Evolutionary conservation across 1,140 invertebrate genomes (phyloP).

Genomic region (Pseudobourletiella spinata): DNA sequence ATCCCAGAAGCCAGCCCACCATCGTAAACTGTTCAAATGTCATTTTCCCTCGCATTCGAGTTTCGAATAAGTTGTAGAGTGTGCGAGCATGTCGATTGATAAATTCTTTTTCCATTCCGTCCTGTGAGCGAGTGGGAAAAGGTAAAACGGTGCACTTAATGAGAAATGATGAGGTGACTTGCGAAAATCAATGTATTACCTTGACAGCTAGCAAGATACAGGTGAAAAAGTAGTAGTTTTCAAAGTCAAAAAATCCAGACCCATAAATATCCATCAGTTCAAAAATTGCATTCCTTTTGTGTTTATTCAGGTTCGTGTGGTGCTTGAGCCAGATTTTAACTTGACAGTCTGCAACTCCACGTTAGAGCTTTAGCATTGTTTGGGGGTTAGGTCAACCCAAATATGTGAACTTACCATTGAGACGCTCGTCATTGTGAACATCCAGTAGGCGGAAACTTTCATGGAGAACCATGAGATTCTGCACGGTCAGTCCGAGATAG

Average conservation of each 20-base stretch:
- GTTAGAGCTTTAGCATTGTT: too few species aligned
- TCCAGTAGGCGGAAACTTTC: not conserved
- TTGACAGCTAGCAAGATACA: not conserved
- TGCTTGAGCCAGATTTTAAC: not conserved
- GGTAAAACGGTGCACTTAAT: too few species aligned
- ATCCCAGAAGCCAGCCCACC: conserved; percentile 1
- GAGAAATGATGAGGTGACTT: too few species aligned
- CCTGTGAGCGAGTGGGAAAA: too few species aligned
- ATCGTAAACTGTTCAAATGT: conserved; percentile 1
- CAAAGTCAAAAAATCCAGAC: not conserved
- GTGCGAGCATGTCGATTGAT: conserved; percentile 1
- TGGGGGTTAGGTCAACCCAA: too few species aligned
- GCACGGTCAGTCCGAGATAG: not conserved
- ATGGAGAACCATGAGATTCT: not conserved
- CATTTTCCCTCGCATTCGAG: conserved; percentile 2
- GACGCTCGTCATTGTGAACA: not conserved
- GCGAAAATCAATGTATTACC: not conserved
- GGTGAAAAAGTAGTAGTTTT: not conserved
- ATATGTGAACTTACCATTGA: conserved; percentile 10
- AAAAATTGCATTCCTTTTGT: not conserved
- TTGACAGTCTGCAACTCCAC: not conserved
- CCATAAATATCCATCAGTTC: not conserved
- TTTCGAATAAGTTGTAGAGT: not conserved
- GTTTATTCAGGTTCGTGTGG: not conserved
- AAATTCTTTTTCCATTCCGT: not conserved